phyloP scores from a whole-genome alignment of 2,888 invertebrate genomes.

The Caenorhabditis zanzibari region DNA sequence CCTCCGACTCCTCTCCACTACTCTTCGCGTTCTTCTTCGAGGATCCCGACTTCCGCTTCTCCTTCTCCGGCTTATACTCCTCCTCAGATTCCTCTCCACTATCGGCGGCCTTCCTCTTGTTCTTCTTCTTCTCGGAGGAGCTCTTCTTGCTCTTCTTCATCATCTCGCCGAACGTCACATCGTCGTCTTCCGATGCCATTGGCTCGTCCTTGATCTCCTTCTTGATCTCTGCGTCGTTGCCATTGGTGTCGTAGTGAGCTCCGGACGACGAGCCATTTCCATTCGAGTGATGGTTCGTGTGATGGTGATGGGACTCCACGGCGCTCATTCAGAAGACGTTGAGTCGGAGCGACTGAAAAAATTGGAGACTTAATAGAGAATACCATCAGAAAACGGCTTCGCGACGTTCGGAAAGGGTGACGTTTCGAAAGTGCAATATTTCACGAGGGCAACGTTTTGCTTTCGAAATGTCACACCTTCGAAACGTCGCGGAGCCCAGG shows the following conservation, averaged over 20 bases:
- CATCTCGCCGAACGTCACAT: conserved; percentile 70
- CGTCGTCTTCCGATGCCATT: conserved; percentile 68
- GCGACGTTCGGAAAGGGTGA: no score
- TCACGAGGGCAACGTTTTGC: no score
- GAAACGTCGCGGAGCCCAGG: no score
- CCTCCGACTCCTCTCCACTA: conserved; percentile 37
- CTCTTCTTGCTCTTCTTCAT: conserved; percentile 60
- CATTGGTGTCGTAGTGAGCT: conserved; percentile 42
- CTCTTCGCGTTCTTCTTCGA: conserved; percentile 58
- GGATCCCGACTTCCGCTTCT: conserved; percentile 1
- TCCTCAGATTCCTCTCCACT: conserved; percentile 45
- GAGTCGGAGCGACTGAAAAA: conserved; percentile 1
- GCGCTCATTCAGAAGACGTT: conserved; percentile 9
- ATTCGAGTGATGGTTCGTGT: conserved; percentile 35
- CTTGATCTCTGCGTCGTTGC: conserved; percentile 60
- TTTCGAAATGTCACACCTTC: no score
- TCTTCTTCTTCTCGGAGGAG: conserved; percentile 36
- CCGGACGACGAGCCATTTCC: conserved; percentile 23
- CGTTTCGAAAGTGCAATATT: no score
- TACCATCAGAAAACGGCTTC: no score
- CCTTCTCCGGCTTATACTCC: conserved; percentile 58
- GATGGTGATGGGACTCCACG: conserved; percentile 13
- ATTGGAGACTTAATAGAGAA: no score
- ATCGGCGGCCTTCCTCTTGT: conserved; percentile 48
- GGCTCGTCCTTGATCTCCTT: conserved; percentile 58